A percentile compares a stretch with the other conserved stretches of the same genome.
These are phyloP conservation scores for Hippocampus zosterae DNA, from an alignment of 2,113 vertebrate species.

Conservation along the genomic window DNA sequence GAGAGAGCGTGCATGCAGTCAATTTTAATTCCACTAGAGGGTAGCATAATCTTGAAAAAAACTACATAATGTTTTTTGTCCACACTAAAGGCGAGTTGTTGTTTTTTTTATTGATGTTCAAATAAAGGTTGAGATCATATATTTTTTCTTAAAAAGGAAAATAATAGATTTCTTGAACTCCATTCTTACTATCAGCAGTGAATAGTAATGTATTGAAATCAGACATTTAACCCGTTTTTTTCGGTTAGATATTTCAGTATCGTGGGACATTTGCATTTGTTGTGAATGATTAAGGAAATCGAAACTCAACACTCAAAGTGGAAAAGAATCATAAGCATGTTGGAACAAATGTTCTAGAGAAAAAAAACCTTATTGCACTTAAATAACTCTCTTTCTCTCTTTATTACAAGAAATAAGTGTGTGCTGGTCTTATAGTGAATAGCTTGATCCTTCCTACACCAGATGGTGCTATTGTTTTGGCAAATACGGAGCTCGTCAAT, in stretches of 20 bases:
- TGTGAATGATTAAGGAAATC: no score
- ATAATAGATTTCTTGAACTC: neutral
- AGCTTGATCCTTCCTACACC: neutral
- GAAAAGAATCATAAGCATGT: no score
- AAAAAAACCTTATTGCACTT: no score
- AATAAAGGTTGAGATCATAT: neutral
- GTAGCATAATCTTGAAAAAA: neutral
- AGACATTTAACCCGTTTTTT: no score
- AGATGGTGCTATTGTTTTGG: neutral
- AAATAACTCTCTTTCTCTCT: no score
- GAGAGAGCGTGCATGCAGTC: neutral
- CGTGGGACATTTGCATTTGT: no score
- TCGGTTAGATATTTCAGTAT: no score
- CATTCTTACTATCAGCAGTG: neutral
- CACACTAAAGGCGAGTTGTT: neutral
- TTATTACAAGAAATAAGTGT: no score
- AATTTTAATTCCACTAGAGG: neutral
- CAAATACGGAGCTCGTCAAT: neutral
- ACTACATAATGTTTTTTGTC: neutral
- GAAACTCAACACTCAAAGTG: no score
- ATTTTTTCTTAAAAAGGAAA: no score
- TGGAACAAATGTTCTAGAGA: no score
- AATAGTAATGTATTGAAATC: no score
- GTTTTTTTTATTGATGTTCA: neutral
- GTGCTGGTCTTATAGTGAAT: neutral